A percentile compares a stretch with the other conserved stretches of the same genome.
Evolutionary conservation across 2,113 vertebrate species (phyloP).

Genomic region (Pseudonaja textilis): DNA sequence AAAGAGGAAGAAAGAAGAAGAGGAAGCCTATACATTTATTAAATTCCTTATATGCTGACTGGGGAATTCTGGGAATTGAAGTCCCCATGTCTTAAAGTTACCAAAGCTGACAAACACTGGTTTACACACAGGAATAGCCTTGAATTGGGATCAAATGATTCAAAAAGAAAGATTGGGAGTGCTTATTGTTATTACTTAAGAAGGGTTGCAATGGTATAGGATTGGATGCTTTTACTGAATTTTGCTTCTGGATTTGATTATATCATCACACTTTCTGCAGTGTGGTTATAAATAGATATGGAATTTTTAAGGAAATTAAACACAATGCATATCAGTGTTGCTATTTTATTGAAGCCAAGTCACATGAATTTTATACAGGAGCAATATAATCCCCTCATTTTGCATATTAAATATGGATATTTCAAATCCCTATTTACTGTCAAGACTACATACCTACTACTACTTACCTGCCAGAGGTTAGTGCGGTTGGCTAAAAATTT

Average conservation of each 20-base stretch:
- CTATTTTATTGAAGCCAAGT: background rate
- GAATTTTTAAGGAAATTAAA: background rate
- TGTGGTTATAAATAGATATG: background rate
- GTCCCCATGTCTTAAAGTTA: background rate
- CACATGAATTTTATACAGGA: background rate
- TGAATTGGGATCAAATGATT: background rate
- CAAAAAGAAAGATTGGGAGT: background rate
- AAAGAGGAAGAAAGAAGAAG: too few species aligned
- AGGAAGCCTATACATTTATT: too few species aligned
- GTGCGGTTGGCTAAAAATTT: constrained; percentile 86
- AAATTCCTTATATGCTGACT: background rate
- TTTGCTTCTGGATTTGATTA: background rate
- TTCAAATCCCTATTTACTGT: background rate
- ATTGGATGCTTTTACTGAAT: background rate
- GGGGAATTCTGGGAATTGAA: background rate
- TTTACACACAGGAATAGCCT: background rate
- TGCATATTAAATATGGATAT: background rate
- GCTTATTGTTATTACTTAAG: background rate
- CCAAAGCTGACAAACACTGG: background rate
- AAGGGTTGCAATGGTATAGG: background rate
- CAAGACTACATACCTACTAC: background rate
- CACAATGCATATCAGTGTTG: background rate
- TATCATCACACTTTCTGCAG: background rate
- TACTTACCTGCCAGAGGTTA: constrained; percentile 94
- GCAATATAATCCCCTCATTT: background rate